A percentile compares a stretch with the other conserved stretches of the same genome.
Evolutionary conservation across 1,140 invertebrate species (phyloP).

Genomic region (Diabrotica undecimpunctata): DNA sequence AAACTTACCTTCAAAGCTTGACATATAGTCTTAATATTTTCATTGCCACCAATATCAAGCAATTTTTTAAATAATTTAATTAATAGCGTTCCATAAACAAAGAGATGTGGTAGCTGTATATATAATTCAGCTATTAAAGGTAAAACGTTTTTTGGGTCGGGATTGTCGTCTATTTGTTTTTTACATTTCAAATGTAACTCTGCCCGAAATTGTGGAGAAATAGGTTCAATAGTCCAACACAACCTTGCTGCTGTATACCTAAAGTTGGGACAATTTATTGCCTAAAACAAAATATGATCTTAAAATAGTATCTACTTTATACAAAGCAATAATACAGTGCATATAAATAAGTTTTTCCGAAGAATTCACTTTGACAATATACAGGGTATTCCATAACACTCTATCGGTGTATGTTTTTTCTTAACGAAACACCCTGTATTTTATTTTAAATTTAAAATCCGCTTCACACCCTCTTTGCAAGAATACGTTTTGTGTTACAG

Average conservation of each 20-base stretch:
- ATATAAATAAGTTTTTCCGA: too few species aligned
- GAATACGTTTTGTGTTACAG: too few species aligned
- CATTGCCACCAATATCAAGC: constrained; percentile 34
- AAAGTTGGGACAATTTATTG: constrained; percentile 39
- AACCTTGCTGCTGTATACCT: constrained; percentile 42
- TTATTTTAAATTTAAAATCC: too few species aligned
- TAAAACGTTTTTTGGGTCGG: constrained; percentile 37
- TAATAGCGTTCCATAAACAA: constrained; percentile 37
- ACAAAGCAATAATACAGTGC: too few species aligned
- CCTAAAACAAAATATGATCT: constrained; percentile 27
- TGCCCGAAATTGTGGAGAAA: constrained; percentile 37
- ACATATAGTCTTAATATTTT: constrained; percentile 55
- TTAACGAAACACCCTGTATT: too few species aligned
- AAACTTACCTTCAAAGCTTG: constrained; percentile 52
- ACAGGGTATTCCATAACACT: too few species aligned
- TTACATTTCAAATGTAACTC: constrained; percentile 38
- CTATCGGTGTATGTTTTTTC: too few species aligned
- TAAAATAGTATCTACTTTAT: constrained; percentile 15
- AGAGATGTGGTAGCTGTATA: constrained; percentile 37
- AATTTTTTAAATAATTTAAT: constrained; percentile 38
- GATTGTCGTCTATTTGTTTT: constrained; percentile 35
- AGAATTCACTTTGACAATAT: too few species aligned
- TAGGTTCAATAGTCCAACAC: constrained; percentile 38
- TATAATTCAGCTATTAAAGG: constrained; percentile 45
- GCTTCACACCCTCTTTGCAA: too few species aligned